phyloP scores from a whole-genome alignment of 1,140 invertebrate genomes.

The Choristoneura fumiferana region DNA sequence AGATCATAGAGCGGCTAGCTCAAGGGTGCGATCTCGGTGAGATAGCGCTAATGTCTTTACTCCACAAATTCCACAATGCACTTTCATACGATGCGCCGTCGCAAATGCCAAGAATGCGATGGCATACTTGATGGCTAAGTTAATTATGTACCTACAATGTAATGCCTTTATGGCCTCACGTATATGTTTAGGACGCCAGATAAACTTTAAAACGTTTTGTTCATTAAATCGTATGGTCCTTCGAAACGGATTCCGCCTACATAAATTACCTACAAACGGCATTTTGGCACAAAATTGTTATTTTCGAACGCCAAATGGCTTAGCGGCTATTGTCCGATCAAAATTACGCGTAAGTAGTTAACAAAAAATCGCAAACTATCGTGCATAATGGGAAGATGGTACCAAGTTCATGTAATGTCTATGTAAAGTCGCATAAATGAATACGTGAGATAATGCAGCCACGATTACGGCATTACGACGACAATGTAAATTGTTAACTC shows the following conservation, averaged over 20 bases:
- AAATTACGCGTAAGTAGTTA: slow-evolving; percentile 6
- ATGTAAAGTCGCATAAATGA: not conserved
- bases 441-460: slow-evolving; percentile 26
- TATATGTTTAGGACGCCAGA: no score
- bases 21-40: slow-evolving; percentile 8
- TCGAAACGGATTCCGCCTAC: not conserved
- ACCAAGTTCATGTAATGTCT: slow-evolving; percentile 4
- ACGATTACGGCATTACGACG: slow-evolving; percentile 24
- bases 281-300: no score
- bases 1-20: slow-evolving; percentile 11
- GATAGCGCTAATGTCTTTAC: slow-evolving; percentile 17
- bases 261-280: no score
- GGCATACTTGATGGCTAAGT: slow-evolving; percentile 5
- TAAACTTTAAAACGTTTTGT: not conserved
- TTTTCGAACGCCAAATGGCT: no score
- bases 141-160: not conserved
- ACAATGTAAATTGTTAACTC: slow-evolving; percentile 42
- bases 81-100: slow-evolving; percentile 3
- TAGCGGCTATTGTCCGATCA: not conserved
- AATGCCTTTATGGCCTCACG: not conserved
- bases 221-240: not conserved
- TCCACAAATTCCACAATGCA: not conserved
- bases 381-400: slow-evolving; percentile 3
- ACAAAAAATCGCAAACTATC: not conserved
- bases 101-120: slow-evolving; percentile 14